Base-by-base conservation (phyloP, 2,113 vertebrate genomes). In the Illadopsis cleaveri region DNA sequence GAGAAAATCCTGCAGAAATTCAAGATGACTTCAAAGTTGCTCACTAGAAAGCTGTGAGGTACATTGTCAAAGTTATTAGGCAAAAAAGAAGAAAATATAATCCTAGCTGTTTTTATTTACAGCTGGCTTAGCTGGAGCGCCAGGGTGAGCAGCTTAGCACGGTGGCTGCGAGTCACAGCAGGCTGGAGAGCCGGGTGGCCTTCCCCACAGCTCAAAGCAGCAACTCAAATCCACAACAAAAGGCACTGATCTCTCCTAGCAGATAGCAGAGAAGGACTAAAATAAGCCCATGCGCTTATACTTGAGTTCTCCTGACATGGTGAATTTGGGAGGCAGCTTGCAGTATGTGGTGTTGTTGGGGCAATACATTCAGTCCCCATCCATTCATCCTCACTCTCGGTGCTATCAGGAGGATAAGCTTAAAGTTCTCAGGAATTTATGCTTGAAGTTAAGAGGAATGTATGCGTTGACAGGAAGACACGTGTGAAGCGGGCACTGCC, bases 61-160 rank as follows among this genome's bases (percentile, higher is more conserved):
- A 45, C 38, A 38, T 22, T 94, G 82, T 90, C 68, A 79, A 89
- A 86, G 82, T 94, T 93, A 78, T 65, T 78, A 82, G 24, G 61
- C 5, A 40, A 50, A 61, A 61, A 61, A 3, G 27, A 33, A 68
- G 48, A 25, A 75, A 60, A 31, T 24, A 61, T 42, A 86, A 93
- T 94, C 83, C 83, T 44, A 31, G 80, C 80, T 87, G 81, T 10
- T 88, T 94, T 96, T 91, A 94, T 96, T 95, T 97, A 86, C 89
- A 83, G 80, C 56, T 77, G 72, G 38, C 69, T 97, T 89, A 95
- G 64, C 80, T 42, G 60, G 56, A 92, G 80, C 40, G 58, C 45
- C 1, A 4, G 78, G 8, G 50, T 37, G 79, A 93, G 82, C 19
- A 0, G 82, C 76, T 95, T 89, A 95, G 73, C 35, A 21, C 21